A percentile compares a stretch with the other conserved stretches of the same genome.
Evolutionary conservation across 2,797 vertebrate species (phyloP).

Genomic region (Petrocephalus schoutedeni): DNA sequence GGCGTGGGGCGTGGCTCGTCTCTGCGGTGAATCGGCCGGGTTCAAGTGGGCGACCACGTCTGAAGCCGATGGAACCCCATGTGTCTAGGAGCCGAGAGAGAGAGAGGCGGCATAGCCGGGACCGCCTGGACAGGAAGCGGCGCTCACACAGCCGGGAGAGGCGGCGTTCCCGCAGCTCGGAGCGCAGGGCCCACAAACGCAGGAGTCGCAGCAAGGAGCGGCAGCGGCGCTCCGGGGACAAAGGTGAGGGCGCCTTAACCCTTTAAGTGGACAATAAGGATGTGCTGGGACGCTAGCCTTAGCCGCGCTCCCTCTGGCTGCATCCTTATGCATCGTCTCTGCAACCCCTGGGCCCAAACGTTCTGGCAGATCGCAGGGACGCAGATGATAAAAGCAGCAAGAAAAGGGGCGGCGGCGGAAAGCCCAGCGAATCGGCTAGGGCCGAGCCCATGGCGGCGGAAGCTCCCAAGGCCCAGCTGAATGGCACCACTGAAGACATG

Average conservation of each 20-base stretch:
- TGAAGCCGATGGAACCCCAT: background rate
- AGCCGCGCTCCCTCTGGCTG: background rate
- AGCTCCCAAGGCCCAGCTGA: slow-evolving; percentile 83
- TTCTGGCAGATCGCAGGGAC: slow-evolving; percentile 78
- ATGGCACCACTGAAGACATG: slow-evolving; percentile 93
- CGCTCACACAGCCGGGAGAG: slow-evolving; percentile 87
- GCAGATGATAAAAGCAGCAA: slow-evolving; percentile 87
- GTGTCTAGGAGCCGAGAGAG: slow-evolving; percentile 50
- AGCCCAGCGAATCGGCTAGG: slow-evolving; percentile 79
- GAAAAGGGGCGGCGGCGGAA: slow-evolving; percentile 70
- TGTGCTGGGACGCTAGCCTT: background rate
- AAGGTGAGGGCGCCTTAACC: slow-evolving; percentile 64
- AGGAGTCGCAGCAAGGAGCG: slow-evolving; percentile 86
- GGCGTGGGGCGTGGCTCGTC: background rate
- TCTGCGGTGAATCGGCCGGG: background rate
- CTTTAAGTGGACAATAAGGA: background rate
- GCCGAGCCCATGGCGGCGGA: slow-evolving; percentile 84
- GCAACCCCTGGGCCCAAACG: background rate
- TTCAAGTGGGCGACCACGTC: too few species aligned
- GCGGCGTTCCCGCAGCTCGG: slow-evolving; percentile 84
- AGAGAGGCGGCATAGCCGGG: slow-evolving; percentile 77
- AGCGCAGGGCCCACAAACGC: slow-evolving; percentile 84
- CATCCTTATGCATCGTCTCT: background rate
- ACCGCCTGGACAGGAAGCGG: slow-evolving; percentile 85
- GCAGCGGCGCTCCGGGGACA: slow-evolving; percentile 88